Percentiles rank a stretch among this genome's conserved stretches.
Evolutionary conservation across 2,888 invertebrate genomes (phyloP).

Genomic region (Bedellia somnulentella): DNA sequence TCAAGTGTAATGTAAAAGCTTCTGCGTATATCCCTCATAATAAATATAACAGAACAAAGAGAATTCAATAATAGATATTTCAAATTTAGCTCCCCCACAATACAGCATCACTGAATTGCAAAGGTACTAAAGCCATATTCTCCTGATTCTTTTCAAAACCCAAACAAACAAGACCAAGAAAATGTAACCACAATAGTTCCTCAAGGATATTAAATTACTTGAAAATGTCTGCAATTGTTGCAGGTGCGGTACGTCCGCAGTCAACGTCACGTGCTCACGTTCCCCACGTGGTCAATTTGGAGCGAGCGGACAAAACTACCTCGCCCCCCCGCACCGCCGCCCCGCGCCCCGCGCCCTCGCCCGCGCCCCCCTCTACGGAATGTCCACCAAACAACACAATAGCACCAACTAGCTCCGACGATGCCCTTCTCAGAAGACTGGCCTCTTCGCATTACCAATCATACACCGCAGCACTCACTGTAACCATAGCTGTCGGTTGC

Average conservation of each 20-base stretch:
- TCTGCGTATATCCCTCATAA: too few relatives aligned
- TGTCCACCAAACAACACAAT: conserved; percentile 68
- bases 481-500: conserved; percentile 85
- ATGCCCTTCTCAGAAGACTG: conserved; percentile 72
- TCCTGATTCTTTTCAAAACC: too few relatives aligned
- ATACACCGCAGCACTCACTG: conserved; percentile 85
- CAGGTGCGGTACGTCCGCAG: conserved; percentile 79
- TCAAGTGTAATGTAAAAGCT: too few relatives aligned
- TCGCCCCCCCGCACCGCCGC: conserved; percentile 48
- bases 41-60: too few relatives aligned
- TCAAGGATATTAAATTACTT: too few relatives aligned
- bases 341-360: conserved; percentile 37
- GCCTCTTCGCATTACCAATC: conserved; percentile 86
- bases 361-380: conserved; percentile 65
- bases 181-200: too few relatives aligned
- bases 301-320: conserved; percentile 24
- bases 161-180: too few relatives aligned
- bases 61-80: too few relatives aligned
- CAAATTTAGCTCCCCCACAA: too few relatives aligned
- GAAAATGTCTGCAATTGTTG: too few relatives aligned
- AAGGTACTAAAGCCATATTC: too few relatives aligned
- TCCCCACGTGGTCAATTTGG: conserved; percentile 54
- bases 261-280: conserved; percentile 67
- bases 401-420: conserved; percentile 56
- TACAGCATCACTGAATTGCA: too few relatives aligned